These are phyloP conservation scores for Chrysogorgia sp. DNA, from an alignment of 92 coral and sea anemone species.

Conservation along the genomic window DNA sequence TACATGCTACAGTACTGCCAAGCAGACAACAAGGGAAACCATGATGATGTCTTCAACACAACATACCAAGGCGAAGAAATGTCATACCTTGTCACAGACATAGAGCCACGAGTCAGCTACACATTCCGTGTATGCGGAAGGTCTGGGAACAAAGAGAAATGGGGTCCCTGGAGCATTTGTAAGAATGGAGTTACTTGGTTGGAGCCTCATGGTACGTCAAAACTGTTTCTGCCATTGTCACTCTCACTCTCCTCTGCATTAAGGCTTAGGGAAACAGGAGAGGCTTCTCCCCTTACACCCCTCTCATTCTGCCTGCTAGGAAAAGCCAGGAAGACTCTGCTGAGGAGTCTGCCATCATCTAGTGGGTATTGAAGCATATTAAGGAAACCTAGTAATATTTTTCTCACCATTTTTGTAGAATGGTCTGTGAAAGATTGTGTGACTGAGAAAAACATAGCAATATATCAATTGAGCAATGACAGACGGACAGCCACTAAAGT, in stretches of 20 bases:
- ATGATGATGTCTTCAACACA: slow-evolving; percentile 78
- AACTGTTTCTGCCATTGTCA: too few relatives aligned
- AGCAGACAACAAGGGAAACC: slow-evolving; percentile 81
- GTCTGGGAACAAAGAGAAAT: slow-evolving; percentile 85
- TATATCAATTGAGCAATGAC: slow-evolving; percentile 95
- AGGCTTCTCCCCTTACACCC: too few relatives aligned
- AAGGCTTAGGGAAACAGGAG: too few relatives aligned
- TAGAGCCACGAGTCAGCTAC: slow-evolving; percentile 91
- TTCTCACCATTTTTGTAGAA: slow-evolving; percentile 47
- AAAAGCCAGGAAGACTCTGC: too few relatives aligned
- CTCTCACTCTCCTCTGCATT: too few relatives aligned
- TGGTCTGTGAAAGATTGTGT: slow-evolving; percentile 92
- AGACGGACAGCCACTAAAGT: slow-evolving; percentile 95
- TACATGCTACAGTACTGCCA: slow-evolving; percentile 93
- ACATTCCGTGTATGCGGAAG: slow-evolving; percentile 97
- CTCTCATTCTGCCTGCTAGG: too few relatives aligned
- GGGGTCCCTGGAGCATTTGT: slow-evolving; percentile 97
- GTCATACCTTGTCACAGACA: slow-evolving; percentile 81
- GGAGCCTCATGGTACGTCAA: slow-evolving; percentile 94
- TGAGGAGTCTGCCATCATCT: too few relatives aligned
- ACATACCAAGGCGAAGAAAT: slow-evolving; percentile 86
- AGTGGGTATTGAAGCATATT: too few relatives aligned
- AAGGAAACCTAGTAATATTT: too few relatives aligned
- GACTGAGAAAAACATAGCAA: slow-evolving; percentile 77
- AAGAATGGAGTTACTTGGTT: slow-evolving; percentile 90